These are phyloP conservation scores for Pogona vitticeps DNA, from an alignment of 2,113 vertebrate species.

Conservation along the genomic window DNA sequence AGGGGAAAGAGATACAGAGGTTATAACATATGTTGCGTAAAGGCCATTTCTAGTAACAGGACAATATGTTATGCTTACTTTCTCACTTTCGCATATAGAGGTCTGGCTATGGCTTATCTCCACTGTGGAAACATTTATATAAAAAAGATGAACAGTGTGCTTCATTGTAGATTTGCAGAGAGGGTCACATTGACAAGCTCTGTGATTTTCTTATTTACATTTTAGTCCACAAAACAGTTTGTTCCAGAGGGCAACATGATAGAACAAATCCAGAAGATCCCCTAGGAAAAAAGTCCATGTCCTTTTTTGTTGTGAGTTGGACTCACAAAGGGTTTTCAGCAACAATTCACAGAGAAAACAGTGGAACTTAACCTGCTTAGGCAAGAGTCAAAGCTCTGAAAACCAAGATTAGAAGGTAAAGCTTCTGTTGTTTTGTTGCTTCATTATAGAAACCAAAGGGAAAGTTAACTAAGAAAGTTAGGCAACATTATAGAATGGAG, in stretches of 20 bases:
- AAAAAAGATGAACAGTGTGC: not conserved
- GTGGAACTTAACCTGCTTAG: not conserved
- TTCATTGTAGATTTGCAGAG: not conserved
- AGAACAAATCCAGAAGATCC: not conserved
- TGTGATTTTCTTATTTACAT: not conserved
- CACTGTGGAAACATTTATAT: not conserved
- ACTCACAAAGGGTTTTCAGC: not conserved
- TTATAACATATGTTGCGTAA: not conserved
- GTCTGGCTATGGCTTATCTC: not conserved
- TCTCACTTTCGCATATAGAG: not conserved
- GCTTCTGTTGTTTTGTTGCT: not conserved
- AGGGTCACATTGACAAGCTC: not conserved
- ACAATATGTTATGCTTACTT: not conserved
- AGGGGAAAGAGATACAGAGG: not conserved
- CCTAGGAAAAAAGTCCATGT: not conserved
- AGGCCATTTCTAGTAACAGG: not conserved
- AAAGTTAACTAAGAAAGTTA: not conserved
- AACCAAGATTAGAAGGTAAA: not conserved
- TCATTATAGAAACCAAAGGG: not conserved
- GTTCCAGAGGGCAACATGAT: not conserved
- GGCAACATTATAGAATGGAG: not conserved
- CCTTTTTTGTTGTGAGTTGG: not conserved
- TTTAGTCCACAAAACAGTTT: not conserved
- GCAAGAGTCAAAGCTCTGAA: not conserved
- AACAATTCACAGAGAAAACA: not conserved